phyloP scores from a whole-genome alignment of 2,113 vertebrate genomes.

The Melanerpes formicivorus region DNA sequence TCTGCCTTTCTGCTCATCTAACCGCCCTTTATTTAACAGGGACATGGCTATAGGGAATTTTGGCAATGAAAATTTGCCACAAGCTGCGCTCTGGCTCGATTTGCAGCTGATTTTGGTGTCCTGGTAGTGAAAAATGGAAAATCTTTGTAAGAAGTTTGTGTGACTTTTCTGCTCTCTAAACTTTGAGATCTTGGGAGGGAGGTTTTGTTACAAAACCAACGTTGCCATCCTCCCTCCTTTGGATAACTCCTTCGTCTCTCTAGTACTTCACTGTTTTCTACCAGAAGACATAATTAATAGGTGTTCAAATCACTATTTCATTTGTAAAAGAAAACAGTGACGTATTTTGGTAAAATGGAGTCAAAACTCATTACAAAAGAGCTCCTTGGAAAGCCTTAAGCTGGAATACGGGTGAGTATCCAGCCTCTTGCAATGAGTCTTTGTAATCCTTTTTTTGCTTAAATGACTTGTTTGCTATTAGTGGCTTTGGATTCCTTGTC shows the following conservation, averaged over 20 bases:
- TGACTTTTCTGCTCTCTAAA: neutral
- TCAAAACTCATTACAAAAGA: constrained; percentile 55
- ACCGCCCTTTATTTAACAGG: neutral
- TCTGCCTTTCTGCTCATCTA: neutral
- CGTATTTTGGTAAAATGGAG: constrained; percentile 20
- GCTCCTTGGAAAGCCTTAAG: constrained; percentile 63
- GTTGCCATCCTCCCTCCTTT: neutral
- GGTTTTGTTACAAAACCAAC: neutral
- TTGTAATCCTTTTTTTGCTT: constrained; percentile 92
- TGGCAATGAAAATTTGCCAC: neutral
- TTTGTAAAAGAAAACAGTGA: neutral
- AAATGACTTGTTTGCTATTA: constrained; percentile 85
- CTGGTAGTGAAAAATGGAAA: neutral
- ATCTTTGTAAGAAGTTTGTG: neutral
- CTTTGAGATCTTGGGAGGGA: neutral
- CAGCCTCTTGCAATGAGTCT: constrained; percentile 80
- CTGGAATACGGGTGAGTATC: constrained; percentile 39
- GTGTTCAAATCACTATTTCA: neutral
- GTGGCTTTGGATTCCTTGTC: constrained; percentile 81
- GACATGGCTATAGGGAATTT: neutral
- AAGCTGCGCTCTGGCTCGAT: accelerated
- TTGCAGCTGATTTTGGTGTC: neutral
- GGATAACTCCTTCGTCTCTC: neutral
- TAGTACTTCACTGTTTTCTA: neutral
- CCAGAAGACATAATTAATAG: neutral